phyloP scores from a whole-genome alignment of 2,113 vertebrate genomes.

The Tinamus guttatus region DNA sequence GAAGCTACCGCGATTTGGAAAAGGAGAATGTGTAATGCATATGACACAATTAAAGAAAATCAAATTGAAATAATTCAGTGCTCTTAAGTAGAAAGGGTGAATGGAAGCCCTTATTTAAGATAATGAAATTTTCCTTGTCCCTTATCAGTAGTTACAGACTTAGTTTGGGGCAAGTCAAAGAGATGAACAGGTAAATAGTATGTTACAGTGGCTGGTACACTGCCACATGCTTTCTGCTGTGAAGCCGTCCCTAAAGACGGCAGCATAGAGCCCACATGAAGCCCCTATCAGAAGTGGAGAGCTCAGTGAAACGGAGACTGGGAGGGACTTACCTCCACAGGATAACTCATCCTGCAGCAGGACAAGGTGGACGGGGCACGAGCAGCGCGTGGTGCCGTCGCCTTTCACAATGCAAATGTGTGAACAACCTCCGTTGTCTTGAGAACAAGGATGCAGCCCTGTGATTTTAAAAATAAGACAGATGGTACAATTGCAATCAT shows the following conservation, averaged over 20 bases:
- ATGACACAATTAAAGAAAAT: not conserved
- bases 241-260: not conserved
- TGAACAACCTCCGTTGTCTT: constrained; percentile 95
- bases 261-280: not conserved
- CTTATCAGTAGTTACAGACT: not conserved
- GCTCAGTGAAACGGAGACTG: not conserved
- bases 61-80: not conserved
- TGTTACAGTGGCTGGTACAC: not conserved
- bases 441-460: constrained; percentile 95
- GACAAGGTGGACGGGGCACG: constrained; percentile 94
- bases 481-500: not conserved
- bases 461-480: not conserved
- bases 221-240: not conserved
- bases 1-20: not conserved
- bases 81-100: not conserved
- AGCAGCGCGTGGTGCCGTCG: constrained; percentile 94
- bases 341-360: constrained; percentile 94
- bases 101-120: not conserved
- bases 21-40: not conserved
- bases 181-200: not conserved
- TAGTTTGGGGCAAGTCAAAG: not conserved
- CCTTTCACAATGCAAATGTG: constrained; percentile 98
- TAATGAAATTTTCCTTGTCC: not conserved
- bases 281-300: not conserved
- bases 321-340: constrained; percentile 87